These are phyloP conservation scores for Sula dactylatra DNA, from an alignment of 2,113 vertebrate species.

Conservation along the genomic window DNA sequence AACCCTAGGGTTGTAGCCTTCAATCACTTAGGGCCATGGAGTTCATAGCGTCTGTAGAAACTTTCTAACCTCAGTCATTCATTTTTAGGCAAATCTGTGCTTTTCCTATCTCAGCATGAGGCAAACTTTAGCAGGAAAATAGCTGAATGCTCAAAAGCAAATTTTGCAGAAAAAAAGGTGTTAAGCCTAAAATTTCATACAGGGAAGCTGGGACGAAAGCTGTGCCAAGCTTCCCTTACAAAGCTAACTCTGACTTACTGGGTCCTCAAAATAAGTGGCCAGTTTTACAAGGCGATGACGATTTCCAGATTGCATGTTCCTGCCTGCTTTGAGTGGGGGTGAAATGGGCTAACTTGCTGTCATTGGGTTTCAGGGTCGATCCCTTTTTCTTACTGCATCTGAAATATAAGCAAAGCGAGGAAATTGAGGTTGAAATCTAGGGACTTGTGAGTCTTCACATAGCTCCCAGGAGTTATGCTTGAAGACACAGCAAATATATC, in stretches of 20 bases:
- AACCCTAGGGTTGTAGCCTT: not conserved
- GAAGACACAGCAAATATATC: accelerated
- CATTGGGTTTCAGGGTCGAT: not conserved
- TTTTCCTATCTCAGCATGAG: not conserved
- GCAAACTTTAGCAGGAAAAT: not conserved
- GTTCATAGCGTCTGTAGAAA: not conserved
- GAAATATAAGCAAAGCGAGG: not conserved
- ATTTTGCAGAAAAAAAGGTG: not conserved
- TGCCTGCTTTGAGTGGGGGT: not conserved
- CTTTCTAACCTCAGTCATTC: not conserved
- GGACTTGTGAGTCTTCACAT: not conserved
- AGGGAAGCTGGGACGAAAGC: not conserved
- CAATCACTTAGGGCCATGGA: not conserved
- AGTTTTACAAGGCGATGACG: not conserved
- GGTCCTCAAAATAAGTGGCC: not conserved
- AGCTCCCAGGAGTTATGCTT: not conserved
- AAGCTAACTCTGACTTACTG: not conserved
- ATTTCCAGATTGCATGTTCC: not conserved
- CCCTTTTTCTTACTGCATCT: not conserved
- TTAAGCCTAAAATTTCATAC: slow-evolving; percentile 27
- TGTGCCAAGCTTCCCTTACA: not conserved
- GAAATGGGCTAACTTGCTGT: not conserved
- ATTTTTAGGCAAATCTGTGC: not conserved
- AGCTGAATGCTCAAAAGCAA: not conserved
- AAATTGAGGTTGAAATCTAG: not conserved